These are phyloP conservation scores for Suricata suricatta DNA, from an alignment of 2,113 vertebrate genomes.

Conservation along the genomic window DNA sequence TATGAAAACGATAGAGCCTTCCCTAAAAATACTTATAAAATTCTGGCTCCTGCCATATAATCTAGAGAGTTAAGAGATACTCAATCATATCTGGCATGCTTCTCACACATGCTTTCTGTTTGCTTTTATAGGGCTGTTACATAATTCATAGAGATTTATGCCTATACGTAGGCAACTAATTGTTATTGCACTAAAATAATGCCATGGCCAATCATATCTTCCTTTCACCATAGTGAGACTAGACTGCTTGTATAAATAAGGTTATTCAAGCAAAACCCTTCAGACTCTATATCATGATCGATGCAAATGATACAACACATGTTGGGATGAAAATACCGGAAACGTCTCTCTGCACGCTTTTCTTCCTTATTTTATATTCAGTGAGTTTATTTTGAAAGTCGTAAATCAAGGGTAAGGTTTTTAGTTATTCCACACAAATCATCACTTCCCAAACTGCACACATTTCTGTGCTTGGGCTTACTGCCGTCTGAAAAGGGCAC, in stretches of 20 bases:
- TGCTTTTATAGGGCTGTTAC: neutral
- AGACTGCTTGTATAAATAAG: conserved; percentile 37
- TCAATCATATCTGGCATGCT: neutral
- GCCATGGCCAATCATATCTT: neutral
- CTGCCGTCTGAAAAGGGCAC: neutral
- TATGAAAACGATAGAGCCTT: neutral
- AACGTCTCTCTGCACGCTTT: neutral
- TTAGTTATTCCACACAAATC: neutral
- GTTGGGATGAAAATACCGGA: neutral
- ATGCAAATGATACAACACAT: neutral
- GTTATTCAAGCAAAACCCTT: conserved; percentile 27
- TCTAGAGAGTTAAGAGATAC: neutral
- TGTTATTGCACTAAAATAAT: conserved; percentile 22
- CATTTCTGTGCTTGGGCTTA: neutral
- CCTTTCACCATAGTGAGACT: neutral
- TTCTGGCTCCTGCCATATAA: neutral
- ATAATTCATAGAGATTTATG: conserved; percentile 48
- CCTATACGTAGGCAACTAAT: neutral
- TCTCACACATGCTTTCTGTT: conserved; percentile 7
- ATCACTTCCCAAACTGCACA: neutral
- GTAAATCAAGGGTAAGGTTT: neutral
- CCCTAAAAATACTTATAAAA: neutral
- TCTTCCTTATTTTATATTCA: neutral
- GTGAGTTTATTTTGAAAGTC: conserved; percentile 28
- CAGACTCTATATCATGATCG: neutral